Base-by-base conservation (phyloP, 2,113 vertebrate genomes). In the Fukomys damarensis region DNA sequence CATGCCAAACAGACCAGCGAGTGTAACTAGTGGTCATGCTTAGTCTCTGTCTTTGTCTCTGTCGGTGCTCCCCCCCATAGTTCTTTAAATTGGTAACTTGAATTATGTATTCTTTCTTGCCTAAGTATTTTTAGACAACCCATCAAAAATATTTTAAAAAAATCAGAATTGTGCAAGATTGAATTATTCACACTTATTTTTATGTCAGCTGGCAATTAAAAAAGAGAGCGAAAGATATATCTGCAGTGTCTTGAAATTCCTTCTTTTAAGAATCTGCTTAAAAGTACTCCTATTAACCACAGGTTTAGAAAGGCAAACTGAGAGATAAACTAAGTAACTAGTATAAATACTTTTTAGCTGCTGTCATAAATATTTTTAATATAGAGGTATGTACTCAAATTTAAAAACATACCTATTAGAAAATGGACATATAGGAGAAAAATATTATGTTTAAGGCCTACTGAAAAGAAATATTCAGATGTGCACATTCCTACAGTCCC, bases 1-100 rank as follows among this genome's bases (percentile, higher is more conserved):
- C n/a, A 95, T 92, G 84, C 93, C 91, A 86, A 59, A 90, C n/a
- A 86, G 30, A 96, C 17, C 74, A 87, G 66, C 68, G 54, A 87
- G 26, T 92, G 30, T 89, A 95, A 97, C 92, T 61, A 94, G 38
- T 79, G 74, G 84, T 84, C 63, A 63, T 63, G 76, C 63, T 86
- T 83, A 59, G 58, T 38, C 54, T 38, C 35, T 24, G 2, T 79
- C 14, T 54, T 30, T 35, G 20, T 26, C n/a, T 68, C 59, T 7
- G 85, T 59, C 65, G 76, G 68, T n/a, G n/a, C n/a, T 24, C 20
- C 8, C 68, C 19, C n/a, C n/a, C n/a, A 59, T 65, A 70, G 30
- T 52, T 79, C 87, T 97, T 96, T 49, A 85, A 70, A 61, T 38
- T 70, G 14, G 24, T 16, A 59, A 12, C 13, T 1, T 46, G 20